Conservation (phyloP, 2,113 vertebrate genomes). For the Peromyscus polionotus region DNA sequence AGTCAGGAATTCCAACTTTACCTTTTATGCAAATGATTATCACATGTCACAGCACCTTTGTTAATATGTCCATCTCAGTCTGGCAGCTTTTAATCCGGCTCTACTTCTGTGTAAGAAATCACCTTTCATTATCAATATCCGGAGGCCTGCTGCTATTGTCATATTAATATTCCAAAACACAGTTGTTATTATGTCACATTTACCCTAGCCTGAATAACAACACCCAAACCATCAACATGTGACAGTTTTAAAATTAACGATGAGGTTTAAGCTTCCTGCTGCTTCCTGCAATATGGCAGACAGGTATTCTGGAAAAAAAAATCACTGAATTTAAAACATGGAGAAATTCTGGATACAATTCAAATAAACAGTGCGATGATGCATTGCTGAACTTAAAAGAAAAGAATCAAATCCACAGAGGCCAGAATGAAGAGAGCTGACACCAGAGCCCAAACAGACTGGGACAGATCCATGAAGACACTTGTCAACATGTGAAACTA, state of each 20-base stretch:
- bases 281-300: conserved; percentile 70
- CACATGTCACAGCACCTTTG: conserved; percentile 2
- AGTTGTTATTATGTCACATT: conserved; percentile 66
- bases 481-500: background rate
- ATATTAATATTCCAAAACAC: conserved; percentile 61
- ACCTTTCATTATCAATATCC: conserved; percentile 58
- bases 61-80: conserved; percentile 24
- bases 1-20: conserved; percentile 40
- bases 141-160: conserved; percentile 60
- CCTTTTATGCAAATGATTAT: background rate
- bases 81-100: conserved; percentile 8
- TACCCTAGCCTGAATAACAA: conserved; percentile 65
- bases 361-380: conserved; percentile 46
- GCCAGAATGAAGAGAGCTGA: background rate
- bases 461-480: background rate
- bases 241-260: conserved; percentile 73
- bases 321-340: conserved; percentile 55
- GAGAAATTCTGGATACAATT: conserved; percentile 67
- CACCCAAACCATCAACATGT: conserved; percentile 60
- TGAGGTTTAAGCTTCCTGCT: conserved; percentile 62
- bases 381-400: conserved; percentile 10
- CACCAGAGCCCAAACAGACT: background rate
- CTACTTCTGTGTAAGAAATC: conserved; percentile 10
- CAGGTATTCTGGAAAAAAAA: conserved; percentile 56
- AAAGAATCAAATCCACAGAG: background rate